A percentile compares a stretch with the other conserved stretches of the same genome.
Evolutionary conservation across 2,797 vertebrate genomes (phyloP).

Genomic region (Austrolebias charrua): DNA sequence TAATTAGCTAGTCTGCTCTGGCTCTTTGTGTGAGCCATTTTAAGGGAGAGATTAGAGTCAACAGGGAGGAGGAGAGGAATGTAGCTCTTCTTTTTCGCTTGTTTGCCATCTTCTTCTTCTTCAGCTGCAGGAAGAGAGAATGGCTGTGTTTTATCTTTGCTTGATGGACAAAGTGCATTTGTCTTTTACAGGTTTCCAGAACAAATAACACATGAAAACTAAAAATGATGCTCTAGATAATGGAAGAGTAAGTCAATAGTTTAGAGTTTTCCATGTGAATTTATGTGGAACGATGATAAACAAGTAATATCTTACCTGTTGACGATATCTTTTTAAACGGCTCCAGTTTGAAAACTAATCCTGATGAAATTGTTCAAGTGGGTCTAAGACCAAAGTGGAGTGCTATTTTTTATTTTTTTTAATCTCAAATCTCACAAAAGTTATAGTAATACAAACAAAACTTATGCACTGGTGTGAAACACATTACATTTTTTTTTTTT

Average conservation of each 20-base stretch:
- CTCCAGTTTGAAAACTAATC: no score
- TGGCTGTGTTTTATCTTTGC: conserved; percentile 30
- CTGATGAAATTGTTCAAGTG: no score
- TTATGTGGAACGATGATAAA: no score
- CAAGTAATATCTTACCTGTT: no score
- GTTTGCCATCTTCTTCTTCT: conserved; percentile 54
- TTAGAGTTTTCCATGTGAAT: background rate
- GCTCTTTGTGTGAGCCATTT: conserved; percentile 80
- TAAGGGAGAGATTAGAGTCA: conserved; percentile 85
- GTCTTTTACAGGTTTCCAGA: conserved; percentile 32
- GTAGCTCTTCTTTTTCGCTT: conserved; percentile 61
- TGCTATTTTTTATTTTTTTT: no score
- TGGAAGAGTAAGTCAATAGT: background rate
- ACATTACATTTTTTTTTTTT: no score
- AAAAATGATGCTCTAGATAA: no score
- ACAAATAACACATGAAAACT: conserved; percentile 11
- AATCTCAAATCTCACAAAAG: no score
- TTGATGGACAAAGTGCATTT: conserved; percentile 42
- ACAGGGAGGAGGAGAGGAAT: conserved; percentile 78
- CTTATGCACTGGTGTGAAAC: no score
- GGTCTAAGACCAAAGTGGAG: no score
- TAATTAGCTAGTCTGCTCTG: conserved; percentile 82
- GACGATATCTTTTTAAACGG: no score
- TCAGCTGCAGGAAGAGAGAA: conserved; percentile 31
- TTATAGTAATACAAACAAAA: no score